Evolutionary conservation across 2,113 vertebrate species (phyloP), one percentile per base, ranked within the genome.

Genomic region (Pelodiscus sinensis): DNA sequence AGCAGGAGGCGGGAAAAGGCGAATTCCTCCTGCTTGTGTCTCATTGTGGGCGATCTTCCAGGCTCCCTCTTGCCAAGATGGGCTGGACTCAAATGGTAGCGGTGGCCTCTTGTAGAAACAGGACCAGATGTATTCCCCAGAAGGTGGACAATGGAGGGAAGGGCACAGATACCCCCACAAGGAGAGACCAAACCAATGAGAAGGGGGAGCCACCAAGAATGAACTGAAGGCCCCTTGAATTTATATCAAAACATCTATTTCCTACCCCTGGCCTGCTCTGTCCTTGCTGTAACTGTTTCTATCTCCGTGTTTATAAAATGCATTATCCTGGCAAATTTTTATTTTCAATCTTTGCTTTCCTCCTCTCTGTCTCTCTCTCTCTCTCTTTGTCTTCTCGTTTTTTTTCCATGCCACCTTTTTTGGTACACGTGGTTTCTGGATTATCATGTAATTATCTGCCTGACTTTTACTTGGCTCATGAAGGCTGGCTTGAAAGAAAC

Each of bases 231-330:
- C 94, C 92, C 94, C 94, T 95, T 97, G 96, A 96, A 96, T 96
- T 95, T 96, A 96, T 97, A 60, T 25, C 25, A 65, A 97, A 96
- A 97, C 97, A 97, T 97, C 97, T 97, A 97, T 97, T 98, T 97
- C 97, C 97, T 97, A 97, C 81, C 96, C 97, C 97, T 81, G 87
- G 97, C 97, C 98, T 94, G 88, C 95, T 97, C 97, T 97, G 97
- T 98, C 97, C 97, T 98, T 97, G 98, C 98, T 98, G 98, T 98
- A 98, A 98, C 97, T 97, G 97, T 98, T 98, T 98, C 97, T 97
- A 97, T 97, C 96, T 98, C 97, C 97, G 97, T 98, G 98, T 98
- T 98, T 98, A 98, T 98, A 98, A 98, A 98, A 98, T 96, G 97
- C 97, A 98, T 98, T 98, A 98, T 98, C 97, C 97, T 98, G 97